Percentiles rank a stretch among this genome's conserved stretches.
phyloP scores from a whole-genome alignment of 2,888 invertebrate species.

The Cheilosia impressa region DNA sequence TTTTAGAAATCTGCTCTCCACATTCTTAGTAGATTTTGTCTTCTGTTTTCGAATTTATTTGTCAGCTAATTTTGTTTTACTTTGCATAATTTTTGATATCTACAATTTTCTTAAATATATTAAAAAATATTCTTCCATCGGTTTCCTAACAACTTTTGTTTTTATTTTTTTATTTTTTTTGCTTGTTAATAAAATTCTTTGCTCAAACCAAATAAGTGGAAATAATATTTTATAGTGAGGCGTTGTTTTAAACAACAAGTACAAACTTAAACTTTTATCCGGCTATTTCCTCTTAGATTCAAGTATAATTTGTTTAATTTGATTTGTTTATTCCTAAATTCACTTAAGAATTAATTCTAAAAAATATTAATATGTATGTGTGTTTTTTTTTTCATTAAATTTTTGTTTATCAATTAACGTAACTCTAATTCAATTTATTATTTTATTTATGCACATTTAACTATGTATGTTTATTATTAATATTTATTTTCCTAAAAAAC shows the following conservation, averaged over 20 bases:
- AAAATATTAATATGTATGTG: conserved; percentile 71
- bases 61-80: conserved; percentile 60
- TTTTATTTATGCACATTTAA: conserved; percentile 71
- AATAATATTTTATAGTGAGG: conserved; percentile 55
- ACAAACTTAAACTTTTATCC: conserved; percentile 58
- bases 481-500: conserved; percentile 70
- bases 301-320: conserved; percentile 69
- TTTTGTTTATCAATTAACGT: conserved; percentile 61
- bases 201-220: conserved; percentile 45
- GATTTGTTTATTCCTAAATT: conserved; percentile 65
- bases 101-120: conserved; percentile 70
- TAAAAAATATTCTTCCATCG: conserved; percentile 60
- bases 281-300: conserved; percentile 54
- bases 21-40: conserved; percentile 27
- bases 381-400: conserved; percentile 49
- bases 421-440: conserved; percentile 65
- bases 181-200: conserved; percentile 7
- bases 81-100: conserved; percentile 65
- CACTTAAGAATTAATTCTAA: conserved; percentile 65
- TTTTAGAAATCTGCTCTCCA: conserved; percentile 40
- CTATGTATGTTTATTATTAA: conserved; percentile 66
- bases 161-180: conserved; percentile 17
- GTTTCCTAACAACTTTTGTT: conserved; percentile 41
- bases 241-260: conserved; percentile 71
- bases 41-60: conserved; percentile 43